phyloP scores from a whole-genome alignment of 30 jellyfish, hydroid and myxozoan genomes.

The Pseudorhiza aurosa region DNA sequence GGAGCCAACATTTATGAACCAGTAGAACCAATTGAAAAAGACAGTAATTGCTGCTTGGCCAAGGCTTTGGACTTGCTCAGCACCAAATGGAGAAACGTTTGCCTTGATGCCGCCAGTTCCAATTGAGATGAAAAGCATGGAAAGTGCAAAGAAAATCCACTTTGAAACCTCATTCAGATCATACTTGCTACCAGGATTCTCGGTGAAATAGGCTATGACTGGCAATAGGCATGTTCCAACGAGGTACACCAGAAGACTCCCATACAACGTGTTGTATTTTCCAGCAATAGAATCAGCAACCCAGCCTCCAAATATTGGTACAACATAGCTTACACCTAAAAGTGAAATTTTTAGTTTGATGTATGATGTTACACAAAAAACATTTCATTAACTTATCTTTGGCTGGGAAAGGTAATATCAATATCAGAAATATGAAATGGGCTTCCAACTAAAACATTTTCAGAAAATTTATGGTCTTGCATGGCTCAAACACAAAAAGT shows the following conservation, averaged over 20 bases:
- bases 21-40: constrained; percentile 88
- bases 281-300: constrained; percentile 85
- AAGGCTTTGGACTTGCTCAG: constrained; percentile 72
- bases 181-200: constrained; percentile 10
- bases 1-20: constrained; percentile 92
- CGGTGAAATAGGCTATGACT: constrained; percentile 47
- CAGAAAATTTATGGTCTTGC: too few species aligned
- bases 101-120: constrained; percentile 96
- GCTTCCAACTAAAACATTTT: too few species aligned
- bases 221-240: constrained; percentile 81
- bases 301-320: constrained; percentile 97
- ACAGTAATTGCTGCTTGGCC: constrained; percentile 84
- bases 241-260: constrained; percentile 62
- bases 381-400: too few species aligned
- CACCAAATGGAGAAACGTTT: constrained; percentile 90
- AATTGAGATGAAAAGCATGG: constrained; percentile 75
- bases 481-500: too few species aligned
- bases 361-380: too few species aligned
- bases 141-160: constrained; percentile 62
- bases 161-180: neutral
- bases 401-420: too few species aligned
- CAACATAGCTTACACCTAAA: constrained; percentile 78
- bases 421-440: too few species aligned
- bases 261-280: constrained; percentile 76
- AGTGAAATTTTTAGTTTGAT: neutral